Conservation (phyloP, 1,140 invertebrate species). For the Drosophila mauritiana region DNA sequence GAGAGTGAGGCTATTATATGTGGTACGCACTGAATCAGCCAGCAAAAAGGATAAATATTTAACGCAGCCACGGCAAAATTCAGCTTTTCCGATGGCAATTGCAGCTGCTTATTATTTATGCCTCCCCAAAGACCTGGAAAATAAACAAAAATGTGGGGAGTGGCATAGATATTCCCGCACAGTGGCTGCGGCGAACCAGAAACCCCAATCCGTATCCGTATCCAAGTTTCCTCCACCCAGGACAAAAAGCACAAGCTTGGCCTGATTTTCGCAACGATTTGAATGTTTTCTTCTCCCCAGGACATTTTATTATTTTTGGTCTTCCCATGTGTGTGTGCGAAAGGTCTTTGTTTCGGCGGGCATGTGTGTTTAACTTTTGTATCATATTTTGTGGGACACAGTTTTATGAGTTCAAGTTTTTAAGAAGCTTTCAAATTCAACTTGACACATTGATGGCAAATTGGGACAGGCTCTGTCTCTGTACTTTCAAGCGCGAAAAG, state of each 20-base stretch:
- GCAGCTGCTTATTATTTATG: constrained; percentile 60
- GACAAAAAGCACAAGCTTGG: constrained; percentile 35
- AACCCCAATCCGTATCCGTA: constrained; percentile 46
- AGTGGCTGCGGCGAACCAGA: constrained; percentile 40
- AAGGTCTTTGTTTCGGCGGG: constrained; percentile 15
- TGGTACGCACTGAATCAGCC: constrained; percentile 10
- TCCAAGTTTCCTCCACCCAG: constrained; percentile 7
- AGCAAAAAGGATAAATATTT: constrained; percentile 55
- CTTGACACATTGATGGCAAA: constrained; percentile 43
- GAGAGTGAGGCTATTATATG: constrained; percentile 4
- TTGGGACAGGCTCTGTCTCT: constrained; percentile 19
- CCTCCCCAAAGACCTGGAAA: constrained; percentile 37
- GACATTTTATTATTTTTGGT: constrained; percentile 7
- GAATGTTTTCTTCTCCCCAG: constrained; percentile 7
- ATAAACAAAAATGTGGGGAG: constrained; percentile 36
- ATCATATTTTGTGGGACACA: constrained; percentile 34
- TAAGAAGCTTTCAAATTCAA: constrained; percentile 57
- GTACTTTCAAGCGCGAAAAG: constrained; percentile 5
- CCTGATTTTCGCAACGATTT: constrained; percentile 47
- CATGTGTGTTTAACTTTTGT: constrained; percentile 42
- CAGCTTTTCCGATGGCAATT: constrained; percentile 30
- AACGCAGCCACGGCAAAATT: constrained; percentile 36
- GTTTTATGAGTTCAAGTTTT: constrained; percentile 48
- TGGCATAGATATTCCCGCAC: constrained; percentile 38
- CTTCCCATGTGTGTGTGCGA: background rate